These are phyloP conservation scores for Podarcis lilfordi DNA, from an alignment of 2,797 vertebrate genomes.

Conservation along the genomic window DNA sequence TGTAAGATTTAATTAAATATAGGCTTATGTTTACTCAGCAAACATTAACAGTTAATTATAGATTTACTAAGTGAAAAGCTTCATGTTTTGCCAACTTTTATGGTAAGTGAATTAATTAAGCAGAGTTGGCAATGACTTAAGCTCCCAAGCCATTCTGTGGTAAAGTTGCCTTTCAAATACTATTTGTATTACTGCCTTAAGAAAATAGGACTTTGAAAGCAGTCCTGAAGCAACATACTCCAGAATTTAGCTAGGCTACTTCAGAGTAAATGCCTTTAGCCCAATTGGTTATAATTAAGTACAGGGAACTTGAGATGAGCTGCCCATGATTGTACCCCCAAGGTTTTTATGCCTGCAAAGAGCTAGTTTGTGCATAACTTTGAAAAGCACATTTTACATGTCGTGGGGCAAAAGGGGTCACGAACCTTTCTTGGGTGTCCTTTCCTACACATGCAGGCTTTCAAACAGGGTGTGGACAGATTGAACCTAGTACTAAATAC, in stretches of 20 bases:
- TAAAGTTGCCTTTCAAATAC: conserved; percentile 34
- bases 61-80: conserved; percentile 73
- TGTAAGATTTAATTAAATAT: conserved; percentile 75
- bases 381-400: background rate
- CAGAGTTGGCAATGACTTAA: conserved; percentile 63
- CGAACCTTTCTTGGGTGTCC: too few species aligned
- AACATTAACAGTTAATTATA: conserved; percentile 73
- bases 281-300: background rate
- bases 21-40: conserved; percentile 73
- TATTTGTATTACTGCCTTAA: conserved; percentile 16
- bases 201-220: conserved; percentile 3
- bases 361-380: background rate
- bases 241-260: background rate
- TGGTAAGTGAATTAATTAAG: conserved; percentile 73
- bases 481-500: too few species aligned
- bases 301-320: background rate
- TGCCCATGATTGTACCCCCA: background rate
- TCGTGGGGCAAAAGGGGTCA: background rate
- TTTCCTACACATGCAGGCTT: background rate
- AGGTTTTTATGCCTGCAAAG: background rate
- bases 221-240: background rate
- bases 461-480: background rate
- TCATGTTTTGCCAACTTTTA: conserved; percentile 75
- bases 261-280: background rate
- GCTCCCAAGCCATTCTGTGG: conserved; percentile 59